Percentiles rank a stretch among this genome's conserved stretches.
Evolutionary conservation across 1,140 invertebrate species (phyloP).

Genomic region (Capitella teleta): DNA sequence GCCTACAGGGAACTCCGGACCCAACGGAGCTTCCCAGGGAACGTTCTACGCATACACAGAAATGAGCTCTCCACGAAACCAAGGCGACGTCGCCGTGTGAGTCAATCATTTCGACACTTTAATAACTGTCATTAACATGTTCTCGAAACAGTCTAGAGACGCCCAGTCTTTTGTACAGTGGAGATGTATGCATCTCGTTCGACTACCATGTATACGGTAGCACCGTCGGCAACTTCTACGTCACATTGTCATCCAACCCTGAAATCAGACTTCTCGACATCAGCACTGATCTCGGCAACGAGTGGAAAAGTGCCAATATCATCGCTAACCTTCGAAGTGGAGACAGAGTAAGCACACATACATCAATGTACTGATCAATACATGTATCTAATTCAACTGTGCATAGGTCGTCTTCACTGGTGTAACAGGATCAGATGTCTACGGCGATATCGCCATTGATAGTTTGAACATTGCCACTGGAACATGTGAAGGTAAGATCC

Average conservation of each 20-base stretch:
- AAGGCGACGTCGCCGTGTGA: conserved; percentile 28
- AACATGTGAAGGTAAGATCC: conserved; percentile 10
- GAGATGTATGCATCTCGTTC: conserved; percentile 43
- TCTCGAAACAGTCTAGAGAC: neutral
- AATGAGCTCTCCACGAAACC: conserved; percentile 21
- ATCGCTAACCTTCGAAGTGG: conserved; percentile 1
- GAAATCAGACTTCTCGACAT: conserved; percentile 5
- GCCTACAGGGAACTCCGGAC: conserved; percentile 1
- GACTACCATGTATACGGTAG: conserved; percentile 67
- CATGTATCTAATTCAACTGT: too few relatives aligned
- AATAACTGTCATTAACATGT: neutral
- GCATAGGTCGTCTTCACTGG: conserved; percentile 12
- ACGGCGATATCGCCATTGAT: conserved; percentile 34
- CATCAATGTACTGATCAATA: neutral
- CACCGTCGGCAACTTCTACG: conserved; percentile 25
- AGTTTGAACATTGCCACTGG: conserved; percentile 16
- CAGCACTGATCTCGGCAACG: conserved; percentile 12
- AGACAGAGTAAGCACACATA: neutral
- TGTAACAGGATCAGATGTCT: conserved; percentile 18
- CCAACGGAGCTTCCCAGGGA: neutral
- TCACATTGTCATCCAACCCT: conserved; percentile 18
- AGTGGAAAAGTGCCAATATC: conserved; percentile 18
- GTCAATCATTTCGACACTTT: neutral
- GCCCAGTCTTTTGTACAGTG: neutral
- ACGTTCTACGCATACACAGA: conserved; percentile 37